These are phyloP conservation scores for Drosophila quadrilineata DNA, from an alignment of 1,140 invertebrate genomes.

Conservation along the genomic window DNA sequence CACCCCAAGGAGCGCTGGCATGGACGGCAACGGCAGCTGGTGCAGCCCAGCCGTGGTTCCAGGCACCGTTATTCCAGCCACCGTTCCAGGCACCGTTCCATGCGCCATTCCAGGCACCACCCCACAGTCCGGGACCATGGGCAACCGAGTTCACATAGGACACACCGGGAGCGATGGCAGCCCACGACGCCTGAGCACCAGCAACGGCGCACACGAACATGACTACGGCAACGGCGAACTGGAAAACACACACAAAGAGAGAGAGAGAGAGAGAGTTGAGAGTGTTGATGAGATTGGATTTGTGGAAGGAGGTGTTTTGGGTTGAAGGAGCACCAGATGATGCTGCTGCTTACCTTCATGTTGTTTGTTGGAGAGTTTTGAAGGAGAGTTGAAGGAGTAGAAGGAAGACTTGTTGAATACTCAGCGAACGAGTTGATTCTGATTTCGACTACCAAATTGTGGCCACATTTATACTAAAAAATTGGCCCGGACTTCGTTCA, in stretches of 20 bases:
- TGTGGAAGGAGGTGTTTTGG: not conserved
- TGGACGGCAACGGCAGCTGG: slow-evolving; percentile 69
- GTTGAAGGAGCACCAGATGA: not conserved
- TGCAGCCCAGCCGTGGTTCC: slow-evolving; percentile 50
- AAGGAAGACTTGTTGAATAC: slow-evolving; percentile 69
- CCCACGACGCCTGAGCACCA: slow-evolving; percentile 72
- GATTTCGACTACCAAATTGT: slow-evolving; percentile 80
- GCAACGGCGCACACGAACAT: slow-evolving; percentile 79
- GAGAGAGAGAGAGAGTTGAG: not conserved
- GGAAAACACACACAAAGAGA: slow-evolving; percentile 5
- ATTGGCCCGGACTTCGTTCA: slow-evolving; percentile 46
- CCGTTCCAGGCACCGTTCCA: slow-evolving; percentile 61
- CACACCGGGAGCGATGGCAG: slow-evolving; percentile 63
- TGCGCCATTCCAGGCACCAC: slow-evolving; percentile 52
- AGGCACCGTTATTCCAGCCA: slow-evolving; percentile 41
- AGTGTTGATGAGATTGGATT: not conserved
- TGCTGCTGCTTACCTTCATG: slow-evolving; percentile 70
- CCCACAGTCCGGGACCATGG: slow-evolving; percentile 52
- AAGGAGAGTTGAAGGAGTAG: slow-evolving; percentile 61
- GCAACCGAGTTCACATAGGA: slow-evolving; percentile 68
- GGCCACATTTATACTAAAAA: slow-evolving; percentile 80
- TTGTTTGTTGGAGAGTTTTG: slow-evolving; percentile 59
- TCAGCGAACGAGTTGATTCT: slow-evolving; percentile 81
- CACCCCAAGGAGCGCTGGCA: slow-evolving; percentile 57
- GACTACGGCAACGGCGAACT: slow-evolving; percentile 81